These are phyloP conservation scores for Lycocorax pyrrhopterus DNA, from an alignment of 2,113 vertebrate species.

Conservation along the genomic window DNA sequence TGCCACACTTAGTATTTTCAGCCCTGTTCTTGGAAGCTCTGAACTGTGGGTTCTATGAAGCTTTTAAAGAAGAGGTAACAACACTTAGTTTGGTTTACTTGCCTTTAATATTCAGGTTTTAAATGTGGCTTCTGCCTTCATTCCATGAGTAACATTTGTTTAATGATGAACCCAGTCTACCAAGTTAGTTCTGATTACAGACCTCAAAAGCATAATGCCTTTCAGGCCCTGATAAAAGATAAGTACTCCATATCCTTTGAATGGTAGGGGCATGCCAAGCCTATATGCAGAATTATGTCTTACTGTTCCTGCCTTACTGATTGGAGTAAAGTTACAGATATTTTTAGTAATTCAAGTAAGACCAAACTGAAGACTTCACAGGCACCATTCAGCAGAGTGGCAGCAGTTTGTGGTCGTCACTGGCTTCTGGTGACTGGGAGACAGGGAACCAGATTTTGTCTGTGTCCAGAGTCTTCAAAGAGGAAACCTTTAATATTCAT, in stretches of 20 bases:
- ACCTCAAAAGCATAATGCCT: not conserved
- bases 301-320: not conserved
- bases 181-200: not conserved
- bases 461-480: not conserved
- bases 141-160: not conserved
- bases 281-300: not conserved
- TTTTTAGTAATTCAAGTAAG: not conserved
- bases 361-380: not conserved
- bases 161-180: not conserved
- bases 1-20: not conserved
- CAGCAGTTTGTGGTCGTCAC: not conserved
- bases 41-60: not conserved
- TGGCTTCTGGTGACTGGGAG: not conserved
- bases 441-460: not conserved
- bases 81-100: not conserved
- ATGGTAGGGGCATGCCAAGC: not conserved
- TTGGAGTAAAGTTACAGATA: not conserved
- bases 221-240: not conserved
- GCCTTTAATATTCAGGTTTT: not conserved
- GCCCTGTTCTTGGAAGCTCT: not conserved
- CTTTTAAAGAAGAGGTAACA: not conserved
- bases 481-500: not conserved
- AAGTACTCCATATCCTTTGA: not conserved
- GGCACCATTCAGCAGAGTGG: not conserved
- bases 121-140: not conserved